Evolutionary conservation across 2,888 invertebrate species (phyloP).

Genomic region (Cerceris rybyensis): DNA sequence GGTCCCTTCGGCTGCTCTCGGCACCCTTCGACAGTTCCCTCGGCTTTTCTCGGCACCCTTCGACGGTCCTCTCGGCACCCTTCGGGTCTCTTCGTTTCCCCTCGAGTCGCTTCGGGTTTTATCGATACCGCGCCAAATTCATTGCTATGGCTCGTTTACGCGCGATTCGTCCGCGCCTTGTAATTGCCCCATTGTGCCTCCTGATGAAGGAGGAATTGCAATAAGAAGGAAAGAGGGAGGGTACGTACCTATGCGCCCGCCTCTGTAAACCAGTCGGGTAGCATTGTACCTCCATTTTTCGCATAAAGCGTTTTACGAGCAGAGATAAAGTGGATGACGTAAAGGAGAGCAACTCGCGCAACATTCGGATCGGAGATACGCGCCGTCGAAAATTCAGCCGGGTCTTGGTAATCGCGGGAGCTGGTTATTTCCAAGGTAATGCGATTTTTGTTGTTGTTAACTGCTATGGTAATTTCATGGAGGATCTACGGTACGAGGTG

Average conservation of each 20-base stretch:
- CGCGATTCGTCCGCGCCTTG: constrained; percentile 67
- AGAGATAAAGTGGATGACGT: constrained; percentile 10
- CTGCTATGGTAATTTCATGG: too few relatives aligned
- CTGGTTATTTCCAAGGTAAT: too few relatives aligned
- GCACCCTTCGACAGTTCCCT: too few relatives aligned
- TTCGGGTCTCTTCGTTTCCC: too few relatives aligned
- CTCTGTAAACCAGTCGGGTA: constrained; percentile 23
- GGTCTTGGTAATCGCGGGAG: too few relatives aligned
- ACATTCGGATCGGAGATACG: neutral
- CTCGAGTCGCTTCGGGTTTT: constrained; percentile 59
- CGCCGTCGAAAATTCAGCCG: neutral
- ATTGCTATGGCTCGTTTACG: constrained; percentile 74
- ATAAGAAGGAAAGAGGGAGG: constrained; percentile 2
- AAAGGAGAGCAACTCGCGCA: neutral
- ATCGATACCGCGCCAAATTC: constrained; percentile 74
- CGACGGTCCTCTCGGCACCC: too few relatives aligned
- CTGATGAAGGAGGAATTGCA: constrained; percentile 6
- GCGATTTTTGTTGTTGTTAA: too few relatives aligned
- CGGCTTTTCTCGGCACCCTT: too few relatives aligned
- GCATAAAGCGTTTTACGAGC: constrained; percentile 25
- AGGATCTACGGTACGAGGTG: too few relatives aligned
- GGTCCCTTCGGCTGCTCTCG: constrained; percentile 18
- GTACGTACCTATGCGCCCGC: neutral
- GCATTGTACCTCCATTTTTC: constrained; percentile 27
- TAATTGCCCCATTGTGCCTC: constrained; percentile 64